Evolutionary conservation across 2,888 invertebrate genomes (phyloP).

Genomic region (Hemistola chrysoprasaria): DNA sequence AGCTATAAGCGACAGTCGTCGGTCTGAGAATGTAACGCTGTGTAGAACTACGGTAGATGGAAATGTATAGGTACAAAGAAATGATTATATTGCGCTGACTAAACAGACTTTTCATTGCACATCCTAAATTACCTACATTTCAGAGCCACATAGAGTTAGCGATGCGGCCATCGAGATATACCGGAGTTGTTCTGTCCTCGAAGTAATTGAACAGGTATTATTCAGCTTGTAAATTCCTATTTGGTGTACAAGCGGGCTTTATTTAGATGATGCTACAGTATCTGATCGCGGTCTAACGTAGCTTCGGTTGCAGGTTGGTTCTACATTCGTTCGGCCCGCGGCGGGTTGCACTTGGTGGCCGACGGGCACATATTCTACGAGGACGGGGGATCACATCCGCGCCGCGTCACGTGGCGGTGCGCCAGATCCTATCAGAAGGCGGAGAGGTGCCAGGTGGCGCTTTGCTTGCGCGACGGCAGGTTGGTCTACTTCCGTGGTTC

Average conservation of each 20-base stretch:
- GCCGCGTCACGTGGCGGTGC: slow-evolving; percentile 75
- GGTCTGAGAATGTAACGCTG: slow-evolving; percentile 68
- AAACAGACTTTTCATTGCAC: slow-evolving; percentile 36
- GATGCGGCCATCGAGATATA: slow-evolving; percentile 57
- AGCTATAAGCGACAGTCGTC: slow-evolving; percentile 67
- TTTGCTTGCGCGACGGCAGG: slow-evolving; percentile 74
- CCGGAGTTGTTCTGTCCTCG: slow-evolving; percentile 5
- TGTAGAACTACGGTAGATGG: slow-evolving; percentile 67
- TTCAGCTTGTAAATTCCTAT: no score
- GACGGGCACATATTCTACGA: slow-evolving; percentile 78
- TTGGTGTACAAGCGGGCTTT: neutral
- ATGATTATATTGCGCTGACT: slow-evolving; percentile 77
- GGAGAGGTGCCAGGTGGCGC: slow-evolving; percentile 73
- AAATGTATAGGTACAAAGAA: slow-evolving; percentile 78
- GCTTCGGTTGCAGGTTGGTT: slow-evolving; percentile 70
- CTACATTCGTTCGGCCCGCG: slow-evolving; percentile 75
- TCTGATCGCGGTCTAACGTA: slow-evolving; percentile 34
- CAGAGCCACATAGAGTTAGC: slow-evolving; percentile 59
- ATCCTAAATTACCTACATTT: slow-evolving; percentile 11
- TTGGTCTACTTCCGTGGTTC: slow-evolving; percentile 72
- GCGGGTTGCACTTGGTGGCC: slow-evolving; percentile 72
- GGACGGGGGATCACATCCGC: slow-evolving; percentile 74
- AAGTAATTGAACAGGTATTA: no score
- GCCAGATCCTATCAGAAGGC: slow-evolving; percentile 77
- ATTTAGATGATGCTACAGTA: neutral